phyloP scores from a whole-genome alignment of 2,113 vertebrate genomes.

The Tylochromis polylepis region DNA sequence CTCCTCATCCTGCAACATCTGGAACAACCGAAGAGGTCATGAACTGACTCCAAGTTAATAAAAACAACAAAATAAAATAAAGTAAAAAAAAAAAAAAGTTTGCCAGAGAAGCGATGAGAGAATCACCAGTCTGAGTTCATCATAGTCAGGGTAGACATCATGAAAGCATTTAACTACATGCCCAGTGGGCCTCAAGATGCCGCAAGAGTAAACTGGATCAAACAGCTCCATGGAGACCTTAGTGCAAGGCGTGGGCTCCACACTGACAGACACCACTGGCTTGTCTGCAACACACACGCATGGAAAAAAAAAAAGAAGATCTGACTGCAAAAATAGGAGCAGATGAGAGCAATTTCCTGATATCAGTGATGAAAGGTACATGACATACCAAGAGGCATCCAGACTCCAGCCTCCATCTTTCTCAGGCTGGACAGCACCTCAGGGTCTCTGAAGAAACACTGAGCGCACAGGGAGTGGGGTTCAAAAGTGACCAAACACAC shows the following conservation, averaged over 20 bases:
- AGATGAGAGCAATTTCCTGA: slow-evolving; percentile 23
- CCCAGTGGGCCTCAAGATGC: slow-evolving; percentile 63
- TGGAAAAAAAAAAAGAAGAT: not conserved
- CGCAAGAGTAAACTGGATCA: slow-evolving; percentile 68
- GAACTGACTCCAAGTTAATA: not conserved
- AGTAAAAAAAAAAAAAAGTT: not conserved
- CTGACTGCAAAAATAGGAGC: not conserved
- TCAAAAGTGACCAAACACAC: not conserved
- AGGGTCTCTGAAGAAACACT: slow-evolving; percentile 74
- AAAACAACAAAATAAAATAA: not conserved
- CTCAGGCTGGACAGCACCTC: slow-evolving; percentile 60
- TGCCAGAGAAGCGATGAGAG: not conserved
- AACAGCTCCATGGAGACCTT: slow-evolving; percentile 70
- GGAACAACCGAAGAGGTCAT: slow-evolving; percentile 4
- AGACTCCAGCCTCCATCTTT: slow-evolving; percentile 31
- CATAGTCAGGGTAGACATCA: slow-evolving; percentile 66
- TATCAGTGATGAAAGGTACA: slow-evolving; percentile 1
- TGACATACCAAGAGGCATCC: slow-evolving; percentile 61
- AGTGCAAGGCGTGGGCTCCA: slow-evolving; percentile 68
- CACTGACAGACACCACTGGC: slow-evolving; percentile 55
- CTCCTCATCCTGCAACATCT: slow-evolving; percentile 87
- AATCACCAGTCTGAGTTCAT: slow-evolving; percentile 70
- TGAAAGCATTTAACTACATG: slow-evolving; percentile 70
- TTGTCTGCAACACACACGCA: slow-evolving; percentile 49
- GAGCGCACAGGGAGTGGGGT: not conserved